Evolutionary conservation across 2,797 vertebrate genomes (phyloP), one percentile per base, ranked within the genome.

Genomic region (Echiichthys vipera): DNA sequence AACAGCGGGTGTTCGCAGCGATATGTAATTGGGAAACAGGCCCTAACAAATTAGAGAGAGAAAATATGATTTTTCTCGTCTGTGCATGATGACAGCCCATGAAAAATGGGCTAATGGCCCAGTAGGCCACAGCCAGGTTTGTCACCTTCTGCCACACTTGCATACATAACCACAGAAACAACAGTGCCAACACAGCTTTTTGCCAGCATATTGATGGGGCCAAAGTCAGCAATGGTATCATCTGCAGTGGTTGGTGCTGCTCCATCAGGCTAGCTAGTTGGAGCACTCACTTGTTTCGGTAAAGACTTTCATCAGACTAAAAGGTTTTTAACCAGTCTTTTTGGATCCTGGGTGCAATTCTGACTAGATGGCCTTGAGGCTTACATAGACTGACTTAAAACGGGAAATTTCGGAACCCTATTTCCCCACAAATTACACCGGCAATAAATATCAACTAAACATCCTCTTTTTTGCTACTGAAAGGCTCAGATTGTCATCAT

Each of bases 111-210:
- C 39, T 50, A 63, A 51, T 20, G 45, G 67, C 37, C 22, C 13
- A 45, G 25, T 49, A 61, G 64, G 58, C 63, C 57, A 64, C 61
- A 71, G 79, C 77, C 88, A 89, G 88, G 81, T 84, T 64, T 63
- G 75, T 76, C 86, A 89, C 85, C 89, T 86, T 86, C 84, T 78
- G 68, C 73, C 62, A n/a, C 45, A 29, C 55, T 81, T 65, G 77
- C 83, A 74, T 4, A 13, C 54, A 72, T 20, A 68, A 42, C 36
- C 55, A 54, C 57, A 40, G 29, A 54, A 56, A 61, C 36, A 70
- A 58, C 27, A n/a, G 43, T 45, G 80, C 76, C 90, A 90, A 51
- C n/a, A n/a, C 18, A 29, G 53, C 27, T 40, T 20, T 67, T 36
- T 68, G 71, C 81, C 86, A 81, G 78, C 55, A 71, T 32, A 66